Conservation (phyloP, 2,888 invertebrate species). For the Osmoderma eremita region DNA sequence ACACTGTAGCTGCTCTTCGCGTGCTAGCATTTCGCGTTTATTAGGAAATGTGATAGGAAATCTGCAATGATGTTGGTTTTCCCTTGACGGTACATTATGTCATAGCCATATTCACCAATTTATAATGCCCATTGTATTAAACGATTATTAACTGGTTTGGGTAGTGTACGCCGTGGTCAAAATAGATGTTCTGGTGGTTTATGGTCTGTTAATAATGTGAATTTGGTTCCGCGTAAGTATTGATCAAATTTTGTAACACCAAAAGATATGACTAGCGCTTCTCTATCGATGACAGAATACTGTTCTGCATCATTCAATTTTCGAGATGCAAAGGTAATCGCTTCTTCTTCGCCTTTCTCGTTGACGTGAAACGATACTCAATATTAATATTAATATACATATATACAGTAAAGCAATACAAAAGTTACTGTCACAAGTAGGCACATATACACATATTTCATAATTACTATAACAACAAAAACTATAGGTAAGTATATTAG, state of each 20-base stretch:
- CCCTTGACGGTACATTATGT: neutral
- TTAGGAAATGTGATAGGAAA: neutral
- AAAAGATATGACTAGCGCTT: no score
- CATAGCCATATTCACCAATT: neutral
- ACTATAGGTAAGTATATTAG: no score
- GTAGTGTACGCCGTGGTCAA: neutral
- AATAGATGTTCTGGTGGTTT: neutral
- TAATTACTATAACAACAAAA: no score
- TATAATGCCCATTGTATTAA: neutral
- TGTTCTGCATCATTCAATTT: neutral
- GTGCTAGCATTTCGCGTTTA: neutral
- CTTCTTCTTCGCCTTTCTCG: no score
- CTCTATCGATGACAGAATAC: neutral
- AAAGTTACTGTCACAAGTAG: no score
- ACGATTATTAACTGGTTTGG: neutral
- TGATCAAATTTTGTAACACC: neutral
- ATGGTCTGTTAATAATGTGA: neutral
- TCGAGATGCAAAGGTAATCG: neutral
- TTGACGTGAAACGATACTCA: no score
- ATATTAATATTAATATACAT: no score
- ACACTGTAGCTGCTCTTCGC: no score
- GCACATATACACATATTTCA: no score
- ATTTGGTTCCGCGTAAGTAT: neutral
- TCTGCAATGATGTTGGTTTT: neutral
- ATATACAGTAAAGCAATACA: no score